These are phyloP conservation scores for Maccullochella peelii DNA, from an alignment of 2,113 vertebrate genomes.

Conservation along the genomic window DNA sequence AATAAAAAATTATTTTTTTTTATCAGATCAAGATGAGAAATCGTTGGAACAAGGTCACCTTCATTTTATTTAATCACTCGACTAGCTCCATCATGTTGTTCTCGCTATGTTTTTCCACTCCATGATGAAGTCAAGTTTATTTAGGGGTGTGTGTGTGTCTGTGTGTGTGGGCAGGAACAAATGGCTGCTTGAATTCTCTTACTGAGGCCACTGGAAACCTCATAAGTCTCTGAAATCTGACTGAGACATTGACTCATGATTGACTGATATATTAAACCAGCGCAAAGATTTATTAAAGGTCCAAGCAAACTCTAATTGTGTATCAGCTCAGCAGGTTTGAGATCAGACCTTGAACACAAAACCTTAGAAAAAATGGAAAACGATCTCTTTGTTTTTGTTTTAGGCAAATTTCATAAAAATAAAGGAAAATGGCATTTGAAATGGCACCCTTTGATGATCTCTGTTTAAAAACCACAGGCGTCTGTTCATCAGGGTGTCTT, in stretches of 20 bases:
- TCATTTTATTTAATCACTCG: neutral
- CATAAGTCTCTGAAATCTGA: neutral
- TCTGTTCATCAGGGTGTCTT: neutral
- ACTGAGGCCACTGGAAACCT: conserved; percentile 3
- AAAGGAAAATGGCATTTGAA: neutral
- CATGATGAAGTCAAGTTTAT: conserved; percentile 20
- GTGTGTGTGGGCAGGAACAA: conserved; percentile 33
- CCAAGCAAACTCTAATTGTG: neutral
- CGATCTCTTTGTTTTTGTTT: no score
- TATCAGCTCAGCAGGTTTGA: neutral
- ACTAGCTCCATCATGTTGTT: neutral
- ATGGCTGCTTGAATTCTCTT: conserved; percentile 6
- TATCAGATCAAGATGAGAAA: conserved; percentile 1
- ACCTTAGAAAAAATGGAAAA: conserved; percentile 1
- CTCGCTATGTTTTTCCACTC: neutral
- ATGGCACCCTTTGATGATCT: neutral
- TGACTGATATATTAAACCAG: conserved; percentile 23
- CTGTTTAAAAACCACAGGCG: neutral
- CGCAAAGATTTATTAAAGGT: conserved; percentile 3
- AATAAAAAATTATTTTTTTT: neutral
- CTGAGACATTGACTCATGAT: neutral
- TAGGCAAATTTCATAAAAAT: neutral
- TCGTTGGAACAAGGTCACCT: neutral
- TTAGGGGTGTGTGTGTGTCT: conserved; percentile 21
- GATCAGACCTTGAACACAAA: neutral